These are phyloP conservation scores for Acrobeloides nanus DNA, from an alignment of 2,888 invertebrate genomes.

Conservation along the genomic window DNA sequence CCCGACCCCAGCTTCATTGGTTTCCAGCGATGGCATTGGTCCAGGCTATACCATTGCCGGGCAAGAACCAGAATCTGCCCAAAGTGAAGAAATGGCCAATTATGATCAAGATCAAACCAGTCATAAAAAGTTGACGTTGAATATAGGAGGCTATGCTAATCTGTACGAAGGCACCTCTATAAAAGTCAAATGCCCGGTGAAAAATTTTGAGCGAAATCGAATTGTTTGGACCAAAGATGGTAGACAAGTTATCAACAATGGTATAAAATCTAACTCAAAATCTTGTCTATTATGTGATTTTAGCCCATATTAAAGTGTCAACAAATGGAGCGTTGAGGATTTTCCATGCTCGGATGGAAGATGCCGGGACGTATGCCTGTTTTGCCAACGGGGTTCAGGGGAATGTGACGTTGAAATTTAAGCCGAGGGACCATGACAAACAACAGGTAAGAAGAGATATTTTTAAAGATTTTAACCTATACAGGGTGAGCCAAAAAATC, in stretches of 20 bases:
- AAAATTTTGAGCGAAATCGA: conserved; percentile 68
- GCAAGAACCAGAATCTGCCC: no score
- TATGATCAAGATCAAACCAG: conserved; percentile 60
- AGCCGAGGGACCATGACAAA: conserved; percentile 57
- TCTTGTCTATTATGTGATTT: no score
- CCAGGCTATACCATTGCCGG: no score
- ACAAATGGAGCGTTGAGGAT: conserved; percentile 81
- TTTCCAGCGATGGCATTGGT: no score
- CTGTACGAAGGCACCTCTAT: conserved; percentile 74
- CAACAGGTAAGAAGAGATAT: neutral
- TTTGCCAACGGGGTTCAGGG: conserved; percentile 73
- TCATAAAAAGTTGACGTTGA: conserved; percentile 60
- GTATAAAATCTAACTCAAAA: conserved; percentile 15
- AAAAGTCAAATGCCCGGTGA: conserved; percentile 80
- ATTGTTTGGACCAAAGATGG: conserved; percentile 76
- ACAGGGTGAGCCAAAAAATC: no score
- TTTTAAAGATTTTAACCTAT: neutral
- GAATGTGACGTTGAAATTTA: conserved; percentile 72
- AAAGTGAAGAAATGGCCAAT: no score
- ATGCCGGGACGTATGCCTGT: conserved; percentile 68
- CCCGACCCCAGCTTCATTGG: no score
- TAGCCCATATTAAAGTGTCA: conserved; percentile 67
- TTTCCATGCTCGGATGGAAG: conserved; percentile 64
- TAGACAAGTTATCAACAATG: conserved; percentile 64
- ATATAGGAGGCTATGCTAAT: conserved; percentile 80